Percentiles rank a stretch among this genome's conserved stretches.
Conservation (phyloP, 1,140 invertebrate species). For the Euura lappo region DNA sequence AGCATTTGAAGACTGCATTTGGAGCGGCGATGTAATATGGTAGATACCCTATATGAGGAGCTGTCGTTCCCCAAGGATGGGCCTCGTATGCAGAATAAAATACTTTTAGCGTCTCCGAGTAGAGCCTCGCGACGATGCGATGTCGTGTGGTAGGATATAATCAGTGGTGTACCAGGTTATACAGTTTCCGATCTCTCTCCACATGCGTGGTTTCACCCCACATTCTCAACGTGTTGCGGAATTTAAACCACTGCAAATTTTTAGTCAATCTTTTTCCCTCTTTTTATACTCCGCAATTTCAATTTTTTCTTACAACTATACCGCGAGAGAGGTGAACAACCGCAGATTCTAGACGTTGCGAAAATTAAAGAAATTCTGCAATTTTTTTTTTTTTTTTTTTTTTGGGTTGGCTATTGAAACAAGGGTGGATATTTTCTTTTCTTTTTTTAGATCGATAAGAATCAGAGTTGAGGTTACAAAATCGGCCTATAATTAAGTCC, state of each 20-base stretch:
- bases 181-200: background rate
- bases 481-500: constrained; percentile 3
- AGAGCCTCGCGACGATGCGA: too few species aligned
- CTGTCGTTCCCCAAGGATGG: constrained; percentile 41
- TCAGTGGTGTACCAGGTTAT: background rate
- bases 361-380: too few species aligned
- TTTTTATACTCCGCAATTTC: background rate
- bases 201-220: background rate
- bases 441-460: background rate
- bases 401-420: too few species aligned
- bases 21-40: constrained; percentile 48
- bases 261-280: background rate
- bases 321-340: too few species aligned
- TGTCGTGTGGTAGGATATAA: background rate
- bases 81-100: constrained; percentile 52
- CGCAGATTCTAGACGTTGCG: too few species aligned
- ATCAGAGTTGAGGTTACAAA: background rate
- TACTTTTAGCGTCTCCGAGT: constrained; percentile 26
- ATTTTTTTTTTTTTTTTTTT: too few species aligned
- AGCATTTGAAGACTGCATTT: constrained; percentile 54
- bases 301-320: too few species aligned
- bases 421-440: too few species aligned
- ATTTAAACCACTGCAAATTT: background rate
- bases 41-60: constrained; percentile 55
- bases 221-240: constrained; percentile 4